These are phyloP conservation scores for Drosophila athabasca DNA, from an alignment of 1,140 invertebrate species.

Conservation along the genomic window DNA sequence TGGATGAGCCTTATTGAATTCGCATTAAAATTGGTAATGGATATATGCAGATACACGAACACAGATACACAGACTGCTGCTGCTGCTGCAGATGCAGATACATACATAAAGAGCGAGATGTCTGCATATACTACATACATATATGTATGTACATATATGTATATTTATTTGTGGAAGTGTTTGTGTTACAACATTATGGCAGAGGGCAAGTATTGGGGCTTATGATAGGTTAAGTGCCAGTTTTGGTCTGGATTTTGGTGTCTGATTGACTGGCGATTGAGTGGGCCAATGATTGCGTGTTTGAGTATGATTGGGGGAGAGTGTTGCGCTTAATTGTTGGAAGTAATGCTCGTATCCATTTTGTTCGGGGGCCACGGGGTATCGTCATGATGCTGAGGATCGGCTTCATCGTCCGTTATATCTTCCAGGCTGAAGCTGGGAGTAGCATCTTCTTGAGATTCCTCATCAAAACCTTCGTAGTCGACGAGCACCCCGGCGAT, in stretches of 20 bases:
- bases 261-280: not conserved
- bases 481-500: conserved; percentile 24
- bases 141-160: no score
- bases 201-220: conserved; percentile 40
- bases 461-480: not conserved
- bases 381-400: not conserved
- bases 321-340: not conserved
- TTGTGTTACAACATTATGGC: conserved; percentile 16
- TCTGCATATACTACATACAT: no score
- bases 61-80: conserved; percentile 6
- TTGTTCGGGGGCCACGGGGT: no score
- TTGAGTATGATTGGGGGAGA: not conserved
- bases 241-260: conserved; percentile 39
- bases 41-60: conserved; percentile 70
- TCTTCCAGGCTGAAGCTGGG: not conserved
- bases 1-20: conserved; percentile 70
- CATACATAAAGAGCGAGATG: conserved; percentile 40
- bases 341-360: not conserved
- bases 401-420: not conserved
- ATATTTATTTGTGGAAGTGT: conserved; percentile 57
- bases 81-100: conserved; percentile 39
- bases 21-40: conserved; percentile 78
- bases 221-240: conserved; percentile 61
- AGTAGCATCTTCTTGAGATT: not conserved
- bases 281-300: no score